A percentile compares a stretch with the other conserved stretches of the same genome.
phyloP scores from a whole-genome alignment of 2,888 invertebrate genomes.

The Sussaba pulchella region DNA sequence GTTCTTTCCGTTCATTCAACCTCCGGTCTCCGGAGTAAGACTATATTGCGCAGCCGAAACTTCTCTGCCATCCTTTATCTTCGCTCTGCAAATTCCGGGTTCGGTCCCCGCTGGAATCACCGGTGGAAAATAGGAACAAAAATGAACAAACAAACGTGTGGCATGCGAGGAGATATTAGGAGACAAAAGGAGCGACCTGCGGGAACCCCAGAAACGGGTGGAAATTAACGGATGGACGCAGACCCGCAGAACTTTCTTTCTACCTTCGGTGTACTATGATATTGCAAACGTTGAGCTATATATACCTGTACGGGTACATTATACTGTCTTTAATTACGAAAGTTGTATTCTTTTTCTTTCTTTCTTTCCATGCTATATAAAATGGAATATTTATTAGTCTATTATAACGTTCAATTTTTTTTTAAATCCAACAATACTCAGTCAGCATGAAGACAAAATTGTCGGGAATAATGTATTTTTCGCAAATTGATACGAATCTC shows the following conservation, averaged over 20 bases:
- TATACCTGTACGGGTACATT: neutral
- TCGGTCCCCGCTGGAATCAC: conserved; percentile 37
- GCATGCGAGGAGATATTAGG: conserved; percentile 10
- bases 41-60: conserved; percentile 30
- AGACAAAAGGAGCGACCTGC: neutral
- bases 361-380: no score
- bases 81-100: conserved; percentile 47
- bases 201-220: neutral
- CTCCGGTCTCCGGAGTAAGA: conserved; percentile 8
- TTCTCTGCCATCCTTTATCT: conserved; percentile 49
- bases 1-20: neutral
- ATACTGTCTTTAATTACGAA: neutral
- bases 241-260: neutral
- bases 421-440: no score
- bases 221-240: neutral
- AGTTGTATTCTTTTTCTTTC: no score
- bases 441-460: neutral
- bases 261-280: conserved; percentile 1
- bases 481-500: no score
- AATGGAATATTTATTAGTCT: no score
- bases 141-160: neutral
- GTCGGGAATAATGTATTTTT: no score
- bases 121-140: neutral
- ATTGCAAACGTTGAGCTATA: neutral
- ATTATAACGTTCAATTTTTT: no score